Base-by-base conservation (phyloP, 2,888 invertebrate species). In the Caenorhabditis virilis region DNA sequence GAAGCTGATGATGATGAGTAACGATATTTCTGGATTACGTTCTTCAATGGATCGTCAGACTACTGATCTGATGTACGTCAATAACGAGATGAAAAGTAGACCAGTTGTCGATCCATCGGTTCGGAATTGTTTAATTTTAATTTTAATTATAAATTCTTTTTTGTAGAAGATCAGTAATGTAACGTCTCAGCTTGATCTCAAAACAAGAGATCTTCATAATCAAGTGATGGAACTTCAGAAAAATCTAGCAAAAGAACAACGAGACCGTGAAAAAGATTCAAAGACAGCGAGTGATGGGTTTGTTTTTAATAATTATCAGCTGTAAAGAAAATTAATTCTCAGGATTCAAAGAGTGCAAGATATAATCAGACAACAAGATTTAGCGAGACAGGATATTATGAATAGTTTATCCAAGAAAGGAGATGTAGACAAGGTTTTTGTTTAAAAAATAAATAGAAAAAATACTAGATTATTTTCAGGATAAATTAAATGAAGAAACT, bases 301-400 rank as follows among this genome's bases (percentile, higher is more conserved):
- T 36, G 56, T 15, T 20, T 53, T 42, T 23, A 26, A 61, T 16
- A 27, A 5, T 42, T 2, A 6, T 1, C 35, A 36, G n/a, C 2
- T 13, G 13, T 30, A 54, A 36, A n/a, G 36, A 43, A 22, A n/a
- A n/a, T 25, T 16, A n/a, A 23, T 25, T 23, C 51, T 23, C 51
- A 80, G 80, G n/a, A 77, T 82, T 22, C 51, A 57, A 35, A 69
- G 74, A 11, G 61, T 82, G 9, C 76, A 80, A 62, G 79, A 78
- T 18, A 62, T 70, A 23, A 53, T 82, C 7, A 69, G 76, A 25
- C 74, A 74, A 7, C 77, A 79, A 45, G 81, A 82, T 16, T 66
- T 69, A 11, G 69, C 69, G 20, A 76, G 76, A 36, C 74, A 72
- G 42, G 78, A 79, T 22, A 68, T 79, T 6, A 61, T 82, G 49